phyloP scores from a whole-genome alignment of 2,797 vertebrate species.

The Clarias laeviceps region DNA sequence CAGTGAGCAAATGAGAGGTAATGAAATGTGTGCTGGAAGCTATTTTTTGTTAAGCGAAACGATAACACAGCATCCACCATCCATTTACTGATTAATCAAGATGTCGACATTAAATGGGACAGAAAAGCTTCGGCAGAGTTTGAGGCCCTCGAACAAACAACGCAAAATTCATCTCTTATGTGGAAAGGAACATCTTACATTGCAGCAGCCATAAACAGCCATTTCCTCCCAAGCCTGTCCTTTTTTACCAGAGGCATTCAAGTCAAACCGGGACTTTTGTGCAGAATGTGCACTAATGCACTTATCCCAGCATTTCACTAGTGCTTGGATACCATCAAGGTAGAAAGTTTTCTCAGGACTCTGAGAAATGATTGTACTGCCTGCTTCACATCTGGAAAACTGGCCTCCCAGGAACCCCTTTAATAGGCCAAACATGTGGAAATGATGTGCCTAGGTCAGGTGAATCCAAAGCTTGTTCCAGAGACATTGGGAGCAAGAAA shows the following conservation, averaged over 20 bases:
- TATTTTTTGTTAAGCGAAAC: slow-evolving; percentile 49
- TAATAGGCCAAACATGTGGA: no score
- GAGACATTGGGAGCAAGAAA: not conserved
- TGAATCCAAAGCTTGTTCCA: not conserved
- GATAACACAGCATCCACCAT: slow-evolving; percentile 45
- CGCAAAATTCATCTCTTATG: not conserved
- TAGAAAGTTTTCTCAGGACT: no score
- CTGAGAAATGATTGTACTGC: no score
- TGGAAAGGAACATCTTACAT: not conserved
- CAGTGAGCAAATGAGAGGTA: slow-evolving; percentile 57
- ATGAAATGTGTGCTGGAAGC: slow-evolving; percentile 55
- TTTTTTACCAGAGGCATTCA: not conserved
- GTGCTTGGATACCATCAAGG: no score
- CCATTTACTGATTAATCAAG: slow-evolving; percentile 62
- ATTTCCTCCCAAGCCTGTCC: not conserved
- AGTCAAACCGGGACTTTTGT: no score
- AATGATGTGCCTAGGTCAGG: not conserved
- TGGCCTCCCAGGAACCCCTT: no score
- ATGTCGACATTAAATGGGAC: slow-evolving; percentile 56
- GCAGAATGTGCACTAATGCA: no score
- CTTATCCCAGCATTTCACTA: no score
- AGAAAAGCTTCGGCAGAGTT: slow-evolving; percentile 48
- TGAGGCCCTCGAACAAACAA: slow-evolving; percentile 47
- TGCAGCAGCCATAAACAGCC: not conserved
- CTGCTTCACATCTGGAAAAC: no score